phyloP scores from a whole-genome alignment of 2,113 vertebrate genomes.

The Meles meles region DNA sequence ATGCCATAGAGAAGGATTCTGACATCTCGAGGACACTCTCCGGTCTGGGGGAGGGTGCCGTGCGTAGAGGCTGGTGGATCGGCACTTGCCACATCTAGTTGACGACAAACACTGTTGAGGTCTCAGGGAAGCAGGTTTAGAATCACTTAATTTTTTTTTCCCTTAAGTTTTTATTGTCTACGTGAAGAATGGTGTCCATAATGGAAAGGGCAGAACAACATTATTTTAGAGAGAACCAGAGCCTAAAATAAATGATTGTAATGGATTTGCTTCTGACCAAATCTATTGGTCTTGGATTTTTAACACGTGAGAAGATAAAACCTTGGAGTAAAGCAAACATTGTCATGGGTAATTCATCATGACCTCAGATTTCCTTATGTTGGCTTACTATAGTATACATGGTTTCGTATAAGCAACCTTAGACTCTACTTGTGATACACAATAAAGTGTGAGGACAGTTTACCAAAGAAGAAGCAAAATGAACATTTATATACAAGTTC shows the following conservation, averaged over 20 bases:
- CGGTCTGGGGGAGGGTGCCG: background rate
- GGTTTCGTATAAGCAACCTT: background rate
- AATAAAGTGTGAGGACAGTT: background rate
- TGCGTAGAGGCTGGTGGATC: background rate
- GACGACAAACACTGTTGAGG: background rate
- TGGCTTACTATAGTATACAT: background rate
- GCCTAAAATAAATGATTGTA: background rate
- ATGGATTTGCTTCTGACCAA: background rate
- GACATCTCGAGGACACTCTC: background rate
- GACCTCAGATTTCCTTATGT: background rate
- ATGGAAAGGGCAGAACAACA: background rate
- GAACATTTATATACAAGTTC: background rate
- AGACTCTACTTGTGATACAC: background rate
- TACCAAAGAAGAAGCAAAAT: background rate
- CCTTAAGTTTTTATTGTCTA: background rate
- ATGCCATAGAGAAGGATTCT: background rate
- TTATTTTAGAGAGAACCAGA: conserved; percentile 16
- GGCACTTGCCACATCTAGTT: background rate
- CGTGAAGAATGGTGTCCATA: background rate
- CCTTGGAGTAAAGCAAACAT: background rate
- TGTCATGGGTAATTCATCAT: background rate
- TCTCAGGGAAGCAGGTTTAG: background rate
- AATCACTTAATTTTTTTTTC: background rate
- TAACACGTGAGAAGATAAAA: background rate
- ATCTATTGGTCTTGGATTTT: background rate